Conservation (phyloP, 1,140 invertebrate species). For the Pogonomyrmex barbatus region DNA sequence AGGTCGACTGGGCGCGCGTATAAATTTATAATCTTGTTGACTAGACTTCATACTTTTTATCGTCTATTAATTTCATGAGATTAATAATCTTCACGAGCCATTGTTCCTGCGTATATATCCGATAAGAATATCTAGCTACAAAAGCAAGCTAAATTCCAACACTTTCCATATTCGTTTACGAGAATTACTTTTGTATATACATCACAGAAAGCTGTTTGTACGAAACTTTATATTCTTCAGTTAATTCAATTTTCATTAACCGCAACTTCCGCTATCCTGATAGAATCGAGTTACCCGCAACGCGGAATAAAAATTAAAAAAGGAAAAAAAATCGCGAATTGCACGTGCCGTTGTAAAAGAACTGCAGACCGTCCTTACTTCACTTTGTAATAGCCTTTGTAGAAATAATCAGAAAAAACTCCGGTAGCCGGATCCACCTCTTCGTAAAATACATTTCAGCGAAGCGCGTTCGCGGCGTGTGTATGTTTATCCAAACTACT, state of each 20-base stretch:
- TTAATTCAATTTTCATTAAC: slow-evolving; percentile 25
- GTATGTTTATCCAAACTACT: background rate
- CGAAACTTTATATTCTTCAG: slow-evolving; percentile 10
- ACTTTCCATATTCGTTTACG: background rate
- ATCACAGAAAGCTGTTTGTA: background rate
- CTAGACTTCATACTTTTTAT: background rate
- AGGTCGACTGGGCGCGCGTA: background rate
- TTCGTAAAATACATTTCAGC: slow-evolving; percentile 2
- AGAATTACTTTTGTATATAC: background rate
- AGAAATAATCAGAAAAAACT: background rate
- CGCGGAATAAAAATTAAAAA: background rate
- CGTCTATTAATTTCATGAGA: background rate
- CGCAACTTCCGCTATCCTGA: background rate
- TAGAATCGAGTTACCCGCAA: background rate
- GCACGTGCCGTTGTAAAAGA: slow-evolving; percentile 1
- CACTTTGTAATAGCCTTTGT: slow-evolving; percentile 23
- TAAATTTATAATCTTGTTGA: background rate
- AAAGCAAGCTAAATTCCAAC: background rate
- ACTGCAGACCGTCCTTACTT: background rate
- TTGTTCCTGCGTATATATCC: background rate
- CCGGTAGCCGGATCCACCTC: background rate
- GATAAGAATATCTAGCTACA: background rate
- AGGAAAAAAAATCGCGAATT: slow-evolving; percentile 12
- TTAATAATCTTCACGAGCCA: background rate
- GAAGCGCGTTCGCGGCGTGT: too few relatives aligned